phyloP scores from a whole-genome alignment of 1,140 invertebrate genomes.

The Calephelis nemesis region DNA sequence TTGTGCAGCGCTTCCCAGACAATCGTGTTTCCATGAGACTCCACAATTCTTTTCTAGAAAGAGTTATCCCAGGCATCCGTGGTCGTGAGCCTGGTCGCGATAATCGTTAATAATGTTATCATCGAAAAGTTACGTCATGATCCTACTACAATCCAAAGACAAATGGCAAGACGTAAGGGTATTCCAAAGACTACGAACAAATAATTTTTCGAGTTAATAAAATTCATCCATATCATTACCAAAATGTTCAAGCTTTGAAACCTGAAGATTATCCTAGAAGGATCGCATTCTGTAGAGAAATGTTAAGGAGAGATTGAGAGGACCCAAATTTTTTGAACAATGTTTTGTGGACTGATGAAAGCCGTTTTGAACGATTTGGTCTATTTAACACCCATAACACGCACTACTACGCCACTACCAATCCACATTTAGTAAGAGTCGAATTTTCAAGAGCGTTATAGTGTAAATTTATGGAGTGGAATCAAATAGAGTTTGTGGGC shows the following conservation, averaged over 20 bases:
- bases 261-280: constrained; percentile 4
- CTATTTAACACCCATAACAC: neutral
- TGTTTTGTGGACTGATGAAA: constrained; percentile 8
- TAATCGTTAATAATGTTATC: no score
- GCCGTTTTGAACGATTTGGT: neutral
- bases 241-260: constrained; percentile 21
- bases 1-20: neutral
- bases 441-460: neutral
- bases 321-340: constrained; percentile 12
- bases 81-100: no score
- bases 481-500: neutral
- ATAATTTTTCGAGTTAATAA: constrained; percentile 5
- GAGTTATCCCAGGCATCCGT: neutral
- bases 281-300: constrained; percentile 4
- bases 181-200: neutral
- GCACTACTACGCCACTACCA: neutral
- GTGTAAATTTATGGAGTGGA: neutral
- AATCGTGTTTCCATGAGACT: neutral
- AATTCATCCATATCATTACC: constrained; percentile 17
- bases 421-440: neutral
- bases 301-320: constrained; percentile 9
- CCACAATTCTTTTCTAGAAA: neutral
- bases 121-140: neutral
- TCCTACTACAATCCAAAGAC: neutral
- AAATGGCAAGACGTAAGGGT: constrained; percentile 8